phyloP scores from a whole-genome alignment of 2,797 vertebrate genomes.

The Podargus strigoides region DNA sequence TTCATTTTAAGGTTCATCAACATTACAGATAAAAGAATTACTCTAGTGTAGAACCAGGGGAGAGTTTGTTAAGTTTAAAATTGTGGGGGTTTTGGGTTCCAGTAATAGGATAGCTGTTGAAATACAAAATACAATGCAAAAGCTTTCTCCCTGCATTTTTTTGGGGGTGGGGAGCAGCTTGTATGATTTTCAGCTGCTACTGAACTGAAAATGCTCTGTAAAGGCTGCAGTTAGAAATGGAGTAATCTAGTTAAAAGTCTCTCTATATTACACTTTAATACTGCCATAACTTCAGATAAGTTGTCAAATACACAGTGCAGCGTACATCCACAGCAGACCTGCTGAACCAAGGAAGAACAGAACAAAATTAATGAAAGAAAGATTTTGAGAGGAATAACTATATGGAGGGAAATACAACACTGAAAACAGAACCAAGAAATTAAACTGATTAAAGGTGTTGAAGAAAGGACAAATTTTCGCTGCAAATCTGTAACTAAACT shows the following conservation, averaged over 20 bases:
- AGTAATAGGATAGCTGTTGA: neutral
- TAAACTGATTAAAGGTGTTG: neutral
- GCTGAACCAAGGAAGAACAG: neutral
- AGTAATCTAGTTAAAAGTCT: neutral
- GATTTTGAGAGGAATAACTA: neutral
- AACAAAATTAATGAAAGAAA: neutral
- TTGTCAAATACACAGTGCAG: neutral
- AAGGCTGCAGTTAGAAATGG: neutral
- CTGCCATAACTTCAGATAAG: neutral
- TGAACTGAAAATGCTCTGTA: neutral
- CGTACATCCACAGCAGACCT: neutral
- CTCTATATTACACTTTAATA: neutral
- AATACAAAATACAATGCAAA: neutral
- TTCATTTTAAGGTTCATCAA: neutral
- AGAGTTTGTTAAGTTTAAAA: neutral
- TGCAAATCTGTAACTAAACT: neutral
- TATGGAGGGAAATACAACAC: neutral
- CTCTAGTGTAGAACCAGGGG: neutral
- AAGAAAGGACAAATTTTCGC: neutral
- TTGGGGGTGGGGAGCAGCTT: rapidly evolving
- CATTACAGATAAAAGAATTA: neutral
- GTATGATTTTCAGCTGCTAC: neutral
- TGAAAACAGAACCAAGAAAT: neutral
- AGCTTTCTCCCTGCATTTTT: neutral
- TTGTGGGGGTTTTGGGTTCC: neutral